A percentile compares a stretch with the other conserved stretches of the same genome.
Evolutionary conservation across 2,888 invertebrate species (phyloP).

Genomic region (Nowickia ferox): DNA sequence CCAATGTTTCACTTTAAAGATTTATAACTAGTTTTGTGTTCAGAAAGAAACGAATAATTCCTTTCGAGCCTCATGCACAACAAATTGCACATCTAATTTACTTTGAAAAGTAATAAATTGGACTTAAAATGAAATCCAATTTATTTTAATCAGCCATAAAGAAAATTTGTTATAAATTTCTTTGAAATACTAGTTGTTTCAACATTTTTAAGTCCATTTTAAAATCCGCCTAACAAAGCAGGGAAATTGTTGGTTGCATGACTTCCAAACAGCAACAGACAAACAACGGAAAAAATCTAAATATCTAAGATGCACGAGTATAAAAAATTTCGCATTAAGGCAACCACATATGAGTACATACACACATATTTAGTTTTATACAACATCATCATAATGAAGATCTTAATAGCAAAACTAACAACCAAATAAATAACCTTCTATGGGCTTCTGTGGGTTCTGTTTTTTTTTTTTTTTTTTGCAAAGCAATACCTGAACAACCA

Average conservation of each 20-base stretch:
- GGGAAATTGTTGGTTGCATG: slow-evolving; percentile 65
- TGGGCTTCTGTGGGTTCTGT: slow-evolving; percentile 46
- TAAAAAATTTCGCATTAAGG: slow-evolving; percentile 31
- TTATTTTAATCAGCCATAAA: slow-evolving; percentile 31
- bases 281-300: slow-evolving; percentile 23
- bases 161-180: slow-evolving; percentile 15
- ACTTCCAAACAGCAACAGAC: slow-evolving; percentile 24
- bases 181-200: neutral
- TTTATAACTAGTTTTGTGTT: too few species aligned
- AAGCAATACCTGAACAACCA: neutral
- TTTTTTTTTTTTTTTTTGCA: neutral
- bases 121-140: slow-evolving; percentile 30
- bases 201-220: slow-evolving; percentile 31
- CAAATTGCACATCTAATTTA: slow-evolving; percentile 20
- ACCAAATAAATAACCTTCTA: slow-evolving; percentile 48
- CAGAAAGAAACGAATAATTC: neutral
- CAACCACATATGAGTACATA: neutral
- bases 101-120: slow-evolving; percentile 1
- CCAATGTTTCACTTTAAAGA: too few species aligned
- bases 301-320: slow-evolving; percentile 18
- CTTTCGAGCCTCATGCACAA: neutral
- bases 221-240: slow-evolving; percentile 44
- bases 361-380: neutral
- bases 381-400: slow-evolving; percentile 47
- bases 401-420: slow-evolving; percentile 53